A percentile compares a stretch with the other conserved stretches of the same genome.
phyloP scores from a whole-genome alignment of 2,797 vertebrate genomes.

The Eulemur albifrons region DNA sequence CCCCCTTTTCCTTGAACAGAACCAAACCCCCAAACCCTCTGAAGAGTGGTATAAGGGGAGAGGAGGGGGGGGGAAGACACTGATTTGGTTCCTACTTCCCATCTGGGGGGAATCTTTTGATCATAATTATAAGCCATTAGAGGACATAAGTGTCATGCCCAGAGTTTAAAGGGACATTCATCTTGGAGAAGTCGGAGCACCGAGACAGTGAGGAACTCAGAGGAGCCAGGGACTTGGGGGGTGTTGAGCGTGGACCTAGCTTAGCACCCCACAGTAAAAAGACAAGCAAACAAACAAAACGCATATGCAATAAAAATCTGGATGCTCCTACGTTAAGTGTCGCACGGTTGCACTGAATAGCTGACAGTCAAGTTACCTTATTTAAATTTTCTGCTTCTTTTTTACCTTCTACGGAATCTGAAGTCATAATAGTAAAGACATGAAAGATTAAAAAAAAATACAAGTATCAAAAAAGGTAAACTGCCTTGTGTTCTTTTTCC shows the following conservation, averaged over 20 bases:
- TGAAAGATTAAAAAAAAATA: neutral
- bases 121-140: neutral
- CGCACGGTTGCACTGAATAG: too few species aligned
- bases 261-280: neutral
- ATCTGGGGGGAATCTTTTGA: neutral
- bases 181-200: neutral
- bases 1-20: neutral
- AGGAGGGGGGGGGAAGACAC: neutral
- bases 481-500: neutral
- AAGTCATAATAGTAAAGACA: neutral
- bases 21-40: neutral
- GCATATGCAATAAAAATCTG: neutral
- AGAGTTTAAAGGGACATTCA: neutral
- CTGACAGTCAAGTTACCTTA: neutral
- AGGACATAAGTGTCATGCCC: neutral
- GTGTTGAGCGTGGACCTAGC: neutral
- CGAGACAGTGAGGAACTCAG: neutral
- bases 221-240: neutral
- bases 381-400: neutral
- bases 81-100: neutral
- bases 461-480: neutral
- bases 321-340: fast-evolving
- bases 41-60: fast-evolving
- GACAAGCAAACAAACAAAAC: neutral
- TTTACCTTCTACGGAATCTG: neutral